Base-by-base conservation (phyloP, 2,113 vertebrate genomes). In the Alethe diademata region DNA sequence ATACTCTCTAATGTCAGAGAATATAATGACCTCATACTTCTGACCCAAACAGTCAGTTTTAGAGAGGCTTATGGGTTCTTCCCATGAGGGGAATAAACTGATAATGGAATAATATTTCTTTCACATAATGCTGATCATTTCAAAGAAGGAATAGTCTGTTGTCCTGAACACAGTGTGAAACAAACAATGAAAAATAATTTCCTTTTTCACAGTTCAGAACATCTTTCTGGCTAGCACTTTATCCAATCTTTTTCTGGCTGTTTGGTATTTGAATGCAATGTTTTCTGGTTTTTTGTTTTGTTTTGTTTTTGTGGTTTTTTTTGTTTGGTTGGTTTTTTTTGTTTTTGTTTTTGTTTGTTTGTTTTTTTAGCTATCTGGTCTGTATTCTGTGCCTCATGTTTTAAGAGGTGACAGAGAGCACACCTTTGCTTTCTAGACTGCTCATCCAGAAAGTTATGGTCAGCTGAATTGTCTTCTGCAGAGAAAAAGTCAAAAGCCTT, bases 31-130 rank as follows among this genome's bases (percentile, higher is more conserved):
- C 47, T 94, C 62, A 69, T 88, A 56, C 54, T 90, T 92, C 70
- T 93, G 62, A 88, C 45, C 61, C 36, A 95, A 87, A 87, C 31
- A 82, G 36, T 79, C 53, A 45, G 0, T 94, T 87, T 82, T 85
- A 92, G 53, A 72, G 11, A 96, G 47, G 25, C 28, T 92, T 94
- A 61, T 2, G 5, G 25, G 29, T 57, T 79, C 66, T 86, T 93
- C 86, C 72, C 70, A 76, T 76, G 51, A 70, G 54, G 16, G 8
- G 20, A 70, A 86, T 93, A 90, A 92, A 88, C 58, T 35, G 71
- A 40, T 92, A 90, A 92, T 93, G 64, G 58, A 83, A 76, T 73
- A 18, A 38, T 90, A 90, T 79, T 83, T 96, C 82, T 90, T 92
- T 86, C 65, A 53, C 1, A 1, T 85, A 66, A 83, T 82, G 19